These are phyloP conservation scores for Drosophila arizonae DNA, from an alignment of 1,140 invertebrate genomes.

Conservation along the genomic window DNA sequence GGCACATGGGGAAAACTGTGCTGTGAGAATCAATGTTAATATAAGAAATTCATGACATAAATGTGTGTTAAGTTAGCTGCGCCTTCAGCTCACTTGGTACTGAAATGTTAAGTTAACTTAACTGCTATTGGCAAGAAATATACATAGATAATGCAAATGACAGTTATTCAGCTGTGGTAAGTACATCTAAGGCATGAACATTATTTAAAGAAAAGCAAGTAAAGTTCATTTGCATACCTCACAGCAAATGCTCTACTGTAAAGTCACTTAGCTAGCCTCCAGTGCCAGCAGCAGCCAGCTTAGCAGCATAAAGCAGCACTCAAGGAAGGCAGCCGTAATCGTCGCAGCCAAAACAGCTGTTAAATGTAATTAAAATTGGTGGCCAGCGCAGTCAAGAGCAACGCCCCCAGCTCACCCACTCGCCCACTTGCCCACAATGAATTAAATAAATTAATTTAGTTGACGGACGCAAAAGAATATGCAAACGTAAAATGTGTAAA, in stretches of 20 bases:
- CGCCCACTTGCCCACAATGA: conserved; percentile 8
- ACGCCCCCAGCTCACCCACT: no score
- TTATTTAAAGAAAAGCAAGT: no score
- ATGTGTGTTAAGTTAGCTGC: background rate
- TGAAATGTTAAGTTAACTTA: no score
- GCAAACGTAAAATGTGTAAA: conserved; percentile 64
- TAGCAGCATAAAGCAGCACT: background rate
- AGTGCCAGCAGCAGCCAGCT: no score
- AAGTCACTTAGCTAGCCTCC: background rate
- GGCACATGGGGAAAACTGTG: background rate
- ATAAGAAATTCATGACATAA: background rate
- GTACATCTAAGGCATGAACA: no score
- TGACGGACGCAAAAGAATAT: conserved; percentile 62
- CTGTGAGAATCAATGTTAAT: background rate
- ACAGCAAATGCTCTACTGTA: no score
- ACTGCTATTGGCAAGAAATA: no score
- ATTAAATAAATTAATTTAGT: conserved; percentile 74
- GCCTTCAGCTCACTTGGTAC: background rate
- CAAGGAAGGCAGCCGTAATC: background rate
- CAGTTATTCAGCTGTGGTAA: no score
- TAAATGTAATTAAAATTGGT: conserved; percentile 68
- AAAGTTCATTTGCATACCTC: no score
- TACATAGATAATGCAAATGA: no score
- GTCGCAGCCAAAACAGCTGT: conserved; percentile 24
- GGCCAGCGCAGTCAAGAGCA: conserved; percentile 10